Evolutionary conservation across 2,888 invertebrate genomes (phyloP), one percentile per base, ranked within the genome.

Genomic region (Sminthurinus aureus): DNA sequence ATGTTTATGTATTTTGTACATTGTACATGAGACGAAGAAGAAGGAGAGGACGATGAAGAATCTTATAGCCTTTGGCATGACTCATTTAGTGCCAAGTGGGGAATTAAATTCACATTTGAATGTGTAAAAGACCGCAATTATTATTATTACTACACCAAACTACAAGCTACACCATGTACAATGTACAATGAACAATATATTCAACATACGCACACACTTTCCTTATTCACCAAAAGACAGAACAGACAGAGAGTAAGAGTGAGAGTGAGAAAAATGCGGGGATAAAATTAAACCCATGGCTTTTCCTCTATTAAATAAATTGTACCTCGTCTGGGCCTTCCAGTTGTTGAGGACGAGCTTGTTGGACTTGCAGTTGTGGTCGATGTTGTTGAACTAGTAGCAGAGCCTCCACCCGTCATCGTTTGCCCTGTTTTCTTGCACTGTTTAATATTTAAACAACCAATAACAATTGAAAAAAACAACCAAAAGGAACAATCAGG

Each of bases 41-140:
- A 22, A n/a, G n/a, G n/a, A 22, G 69, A n/a, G n/a, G n/a, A 22
- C 22, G 20, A 12, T 69, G n/a, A 22, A 69, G 69, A 69, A 58
- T 58, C 38, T 38, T 58, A 18, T 58, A 58, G 58, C 58, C 58
- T 58, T 76, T 71, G 50, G 22, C 81, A 73, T 58, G 74, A 74
- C 50, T 81, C 81, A 74, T 81, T 81, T 73, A 74, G 18, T 73
- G 51, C 71, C 26, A 81, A 81, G 71, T 52, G 58, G 51, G 24
- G 64, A 74, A 82, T 82, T 82, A 82, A 76, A 76, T 52, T 58
- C 66, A 38, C 71, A 82, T 82, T 73, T 50, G 24, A 20, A n/a
- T 50, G 26, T 51, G 73, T 58, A 76, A 76, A 76, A 51, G 76
- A 26, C 78, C 58, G 64, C 24, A 66, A 78, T 64, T 58, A 51